These are phyloP conservation scores for Laothoe populi DNA, from an alignment of 2,888 invertebrate genomes.

Conservation along the genomic window DNA sequence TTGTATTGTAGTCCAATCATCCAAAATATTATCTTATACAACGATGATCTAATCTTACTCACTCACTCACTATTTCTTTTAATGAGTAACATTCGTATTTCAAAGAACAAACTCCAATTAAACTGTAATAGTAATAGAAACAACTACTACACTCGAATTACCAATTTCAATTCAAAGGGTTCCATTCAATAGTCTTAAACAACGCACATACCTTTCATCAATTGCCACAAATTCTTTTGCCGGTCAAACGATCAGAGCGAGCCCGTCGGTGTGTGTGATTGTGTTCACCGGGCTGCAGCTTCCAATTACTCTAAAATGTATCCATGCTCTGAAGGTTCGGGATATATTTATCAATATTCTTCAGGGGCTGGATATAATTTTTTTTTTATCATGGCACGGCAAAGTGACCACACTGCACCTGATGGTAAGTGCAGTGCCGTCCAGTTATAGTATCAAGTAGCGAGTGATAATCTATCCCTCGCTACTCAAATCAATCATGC, in stretches of 20 bases:
- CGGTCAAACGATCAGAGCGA: constrained; percentile 16
- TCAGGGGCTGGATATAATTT: no score
- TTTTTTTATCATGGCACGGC: neutral
- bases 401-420: no score
- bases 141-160: neutral
- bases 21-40: neutral
- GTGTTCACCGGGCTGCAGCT: constrained; percentile 24
- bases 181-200: neutral
- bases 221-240: constrained; percentile 14
- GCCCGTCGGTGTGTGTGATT: constrained; percentile 22
- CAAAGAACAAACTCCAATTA: neutral
- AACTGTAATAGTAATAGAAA: neutral
- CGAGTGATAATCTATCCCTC: no score
- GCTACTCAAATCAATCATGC: no score
- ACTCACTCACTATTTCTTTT: neutral
- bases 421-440: no score
- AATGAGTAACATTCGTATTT: neutral
- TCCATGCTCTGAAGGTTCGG: neutral
- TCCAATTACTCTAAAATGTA: constrained; percentile 23
- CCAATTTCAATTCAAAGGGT: constrained; percentile 2
- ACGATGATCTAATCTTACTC: neutral
- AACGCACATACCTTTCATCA: neutral
- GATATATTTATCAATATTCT: constrained; percentile 6
- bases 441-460: no score
- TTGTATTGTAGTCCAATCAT: neutral